These are phyloP conservation scores for Chymomyza procnemis DNA, from an alignment of 2,888 invertebrate genomes.

Conservation along the genomic window DNA sequence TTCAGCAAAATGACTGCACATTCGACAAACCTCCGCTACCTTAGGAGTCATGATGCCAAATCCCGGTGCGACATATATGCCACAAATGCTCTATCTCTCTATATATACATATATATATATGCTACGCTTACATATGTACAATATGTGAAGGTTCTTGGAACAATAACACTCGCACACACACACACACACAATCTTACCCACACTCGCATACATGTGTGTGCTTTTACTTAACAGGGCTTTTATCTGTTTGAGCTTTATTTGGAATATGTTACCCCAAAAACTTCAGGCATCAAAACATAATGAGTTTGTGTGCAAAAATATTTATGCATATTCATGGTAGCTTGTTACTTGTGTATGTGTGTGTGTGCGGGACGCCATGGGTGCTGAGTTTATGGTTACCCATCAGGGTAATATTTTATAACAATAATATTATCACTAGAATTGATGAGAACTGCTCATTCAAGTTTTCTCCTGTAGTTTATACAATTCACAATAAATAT, in stretches of 20 bases:
- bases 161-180: background rate
- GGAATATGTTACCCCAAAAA: background rate
- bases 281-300: background rate
- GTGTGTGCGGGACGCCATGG: constrained; percentile 4
- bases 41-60: constrained; percentile 49
- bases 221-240: background rate
- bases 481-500: constrained; percentile 9
- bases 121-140: no score
- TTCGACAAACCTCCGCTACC: constrained; percentile 63
- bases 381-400: constrained; percentile 35
- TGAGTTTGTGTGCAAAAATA: background rate
- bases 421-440: constrained; percentile 71
- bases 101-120: background rate
- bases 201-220: background rate
- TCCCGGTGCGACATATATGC: constrained; percentile 62
- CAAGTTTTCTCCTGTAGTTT: constrained; percentile 44
- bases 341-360: constrained; percentile 19
- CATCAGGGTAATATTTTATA: constrained; percentile 66
- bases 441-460: constrained; percentile 45
- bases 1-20: constrained; percentile 71
- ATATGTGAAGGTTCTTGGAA: background rate
- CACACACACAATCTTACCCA: background rate
- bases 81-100: constrained; percentile 13
- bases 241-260: background rate
- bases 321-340: background rate